These are phyloP conservation scores for Entomobrya multifasciata DNA, from an alignment of 2,888 invertebrate species.

Conservation along the genomic window DNA sequence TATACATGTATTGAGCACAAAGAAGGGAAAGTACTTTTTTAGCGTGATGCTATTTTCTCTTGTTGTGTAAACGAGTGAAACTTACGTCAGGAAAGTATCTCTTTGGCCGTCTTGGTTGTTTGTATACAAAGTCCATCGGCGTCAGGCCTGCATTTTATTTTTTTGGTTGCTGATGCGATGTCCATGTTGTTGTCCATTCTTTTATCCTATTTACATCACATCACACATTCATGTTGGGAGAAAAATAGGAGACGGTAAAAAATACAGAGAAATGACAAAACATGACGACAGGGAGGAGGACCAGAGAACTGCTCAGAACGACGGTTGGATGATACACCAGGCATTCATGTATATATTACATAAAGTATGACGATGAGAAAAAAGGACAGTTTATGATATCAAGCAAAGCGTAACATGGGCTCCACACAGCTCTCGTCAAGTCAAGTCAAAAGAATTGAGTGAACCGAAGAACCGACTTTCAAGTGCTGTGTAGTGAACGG, in stretches of 20 bases:
- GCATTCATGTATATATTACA: neutral
- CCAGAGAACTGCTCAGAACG: too few relatives aligned
- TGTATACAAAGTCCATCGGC: conserved; percentile 6
- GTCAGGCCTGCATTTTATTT: neutral
- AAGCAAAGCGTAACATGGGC: conserved; percentile 41
- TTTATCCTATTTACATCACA: conserved; percentile 49
- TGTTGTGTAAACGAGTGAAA: neutral
- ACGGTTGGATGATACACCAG: neutral
- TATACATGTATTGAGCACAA: too few relatives aligned
- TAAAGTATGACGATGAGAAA: conserved; percentile 26
- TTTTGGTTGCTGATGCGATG: neutral
- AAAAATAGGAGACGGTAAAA: neutral
- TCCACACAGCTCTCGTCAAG: neutral
- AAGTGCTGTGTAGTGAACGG: conserved; percentile 36
- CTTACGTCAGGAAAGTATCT: neutral
- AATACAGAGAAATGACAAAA: conserved; percentile 50
- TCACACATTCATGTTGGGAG: conserved; percentile 8
- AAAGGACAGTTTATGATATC: conserved; percentile 52
- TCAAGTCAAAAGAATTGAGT: neutral
- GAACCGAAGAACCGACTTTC: conserved; percentile 35
- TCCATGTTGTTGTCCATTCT: conserved; percentile 25
- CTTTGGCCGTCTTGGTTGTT: neutral
- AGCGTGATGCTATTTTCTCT: neutral
- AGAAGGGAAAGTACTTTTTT: neutral
- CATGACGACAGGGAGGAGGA: conserved; percentile 10